phyloP scores from a whole-genome alignment of 2,888 invertebrate species.

The Apamea monoglypha region DNA sequence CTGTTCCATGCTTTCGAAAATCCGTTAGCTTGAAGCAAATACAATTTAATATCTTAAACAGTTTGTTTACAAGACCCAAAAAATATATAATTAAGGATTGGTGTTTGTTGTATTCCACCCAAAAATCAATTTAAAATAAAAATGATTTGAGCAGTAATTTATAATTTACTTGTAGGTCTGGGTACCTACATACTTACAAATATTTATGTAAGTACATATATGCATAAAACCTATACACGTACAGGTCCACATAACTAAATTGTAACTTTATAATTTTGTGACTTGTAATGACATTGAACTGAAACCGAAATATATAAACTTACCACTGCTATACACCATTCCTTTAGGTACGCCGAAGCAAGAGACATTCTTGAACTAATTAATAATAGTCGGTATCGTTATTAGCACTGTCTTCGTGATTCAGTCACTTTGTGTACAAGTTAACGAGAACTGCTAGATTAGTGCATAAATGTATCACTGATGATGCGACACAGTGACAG shows the following conservation, averaged over 20 bases:
- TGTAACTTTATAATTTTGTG: constrained; percentile 14
- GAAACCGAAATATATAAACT: constrained; percentile 47
- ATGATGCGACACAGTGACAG: constrained; percentile 61
- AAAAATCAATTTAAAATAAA: constrained; percentile 6
- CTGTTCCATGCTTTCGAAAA: constrained; percentile 21
- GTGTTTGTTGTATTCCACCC: not conserved
- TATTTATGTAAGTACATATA: not conserved
- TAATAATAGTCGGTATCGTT: constrained; percentile 31
- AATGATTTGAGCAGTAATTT: not conserved
- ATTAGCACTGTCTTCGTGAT: constrained; percentile 55
- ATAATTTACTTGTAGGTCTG: not conserved
- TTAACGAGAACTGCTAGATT: constrained; percentile 43
- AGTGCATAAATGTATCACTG: constrained; percentile 55
- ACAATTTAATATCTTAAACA: constrained; percentile 22
- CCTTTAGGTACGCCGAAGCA: constrained; percentile 32
- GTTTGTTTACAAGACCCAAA: not conserved
- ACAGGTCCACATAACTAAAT: not conserved
- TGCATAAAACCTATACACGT: not conserved
- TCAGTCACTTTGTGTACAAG: constrained; percentile 52
- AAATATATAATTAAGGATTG: not conserved
- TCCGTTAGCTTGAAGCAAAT: constrained; percentile 15
- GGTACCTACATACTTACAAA: not conserved
- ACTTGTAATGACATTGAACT: constrained; percentile 40
- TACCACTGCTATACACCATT: constrained; percentile 49
- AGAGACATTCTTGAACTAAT: constrained; percentile 52